These are phyloP conservation scores for Nyctibius grandis DNA, from an alignment of 2,797 vertebrate genomes.

Conservation along the genomic window DNA sequence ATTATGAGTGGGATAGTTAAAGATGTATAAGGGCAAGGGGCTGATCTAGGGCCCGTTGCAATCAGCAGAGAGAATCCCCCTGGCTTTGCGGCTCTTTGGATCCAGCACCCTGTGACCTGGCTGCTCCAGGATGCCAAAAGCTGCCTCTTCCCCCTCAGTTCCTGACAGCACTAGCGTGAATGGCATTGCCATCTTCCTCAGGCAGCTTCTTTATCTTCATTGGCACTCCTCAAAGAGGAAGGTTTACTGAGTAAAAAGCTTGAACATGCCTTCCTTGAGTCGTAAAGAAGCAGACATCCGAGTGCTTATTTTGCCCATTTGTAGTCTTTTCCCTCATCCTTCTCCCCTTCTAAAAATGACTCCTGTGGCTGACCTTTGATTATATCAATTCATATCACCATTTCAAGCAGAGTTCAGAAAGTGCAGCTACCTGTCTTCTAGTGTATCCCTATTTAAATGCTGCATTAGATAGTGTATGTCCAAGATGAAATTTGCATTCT, in stretches of 20 bases:
- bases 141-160: neutral
- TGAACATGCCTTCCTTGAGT: neutral
- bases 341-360: neutral
- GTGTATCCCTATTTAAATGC: neutral
- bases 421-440: neutral
- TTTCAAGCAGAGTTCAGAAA: neutral
- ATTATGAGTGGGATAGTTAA: neutral
- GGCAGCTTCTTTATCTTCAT: neutral
- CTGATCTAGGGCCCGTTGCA: neutral
- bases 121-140: neutral
- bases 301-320: neutral
- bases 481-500: neutral
- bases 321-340: neutral
- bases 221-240: neutral
- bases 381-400: neutral
- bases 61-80: neutral
- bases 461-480: neutral
- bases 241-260: neutral
- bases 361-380: neutral
- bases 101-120: neutral
- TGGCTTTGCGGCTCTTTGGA: neutral
- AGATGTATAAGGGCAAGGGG: neutral
- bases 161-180: neutral
- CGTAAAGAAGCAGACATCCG: accelerated
- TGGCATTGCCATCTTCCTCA: neutral